Evolutionary conservation across 2,888 invertebrate species (phyloP).

Genomic region (Eristalis tenax): DNA sequence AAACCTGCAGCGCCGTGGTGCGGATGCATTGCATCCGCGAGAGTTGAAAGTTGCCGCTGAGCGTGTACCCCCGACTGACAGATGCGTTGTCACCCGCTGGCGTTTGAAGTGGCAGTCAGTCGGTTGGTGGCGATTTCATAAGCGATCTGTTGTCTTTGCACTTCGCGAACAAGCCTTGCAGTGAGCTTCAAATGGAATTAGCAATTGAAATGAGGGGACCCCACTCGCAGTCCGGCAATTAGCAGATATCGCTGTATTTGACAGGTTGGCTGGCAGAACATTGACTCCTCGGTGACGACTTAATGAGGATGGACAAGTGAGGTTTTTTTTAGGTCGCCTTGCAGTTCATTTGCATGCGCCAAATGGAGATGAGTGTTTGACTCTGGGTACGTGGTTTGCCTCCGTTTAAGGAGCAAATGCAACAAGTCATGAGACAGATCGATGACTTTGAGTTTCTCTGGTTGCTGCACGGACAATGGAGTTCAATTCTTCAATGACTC

Average conservation of each 20-base stretch:
- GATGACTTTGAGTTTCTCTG: too few species aligned
- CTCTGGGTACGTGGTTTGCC: too few species aligned
- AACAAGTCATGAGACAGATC: too few species aligned
- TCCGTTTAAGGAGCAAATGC: too few species aligned
- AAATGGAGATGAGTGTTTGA: neutral
- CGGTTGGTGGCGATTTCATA: neutral
- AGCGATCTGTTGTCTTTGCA: neutral
- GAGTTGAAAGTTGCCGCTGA: conserved; percentile 31
- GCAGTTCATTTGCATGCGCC: neutral
- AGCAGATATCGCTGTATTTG: neutral
- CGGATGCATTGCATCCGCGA: neutral
- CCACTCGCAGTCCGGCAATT: neutral
- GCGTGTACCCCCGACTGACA: conserved; percentile 14
- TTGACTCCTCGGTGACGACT: neutral
- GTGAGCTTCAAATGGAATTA: neutral
- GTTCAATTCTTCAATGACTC: too few species aligned
- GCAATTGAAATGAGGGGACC: conserved; percentile 38
- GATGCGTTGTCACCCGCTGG: neutral
- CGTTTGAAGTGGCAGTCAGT: neutral
- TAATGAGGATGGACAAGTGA: neutral
- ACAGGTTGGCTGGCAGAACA: neutral
- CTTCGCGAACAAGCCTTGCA: neutral
- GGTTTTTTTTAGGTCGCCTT: neutral
- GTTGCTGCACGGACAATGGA: too few species aligned
- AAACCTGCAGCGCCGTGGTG: neutral